These are phyloP conservation scores for Cantharis nigra DNA, from an alignment of 2,888 invertebrate species.

Conservation along the genomic window DNA sequence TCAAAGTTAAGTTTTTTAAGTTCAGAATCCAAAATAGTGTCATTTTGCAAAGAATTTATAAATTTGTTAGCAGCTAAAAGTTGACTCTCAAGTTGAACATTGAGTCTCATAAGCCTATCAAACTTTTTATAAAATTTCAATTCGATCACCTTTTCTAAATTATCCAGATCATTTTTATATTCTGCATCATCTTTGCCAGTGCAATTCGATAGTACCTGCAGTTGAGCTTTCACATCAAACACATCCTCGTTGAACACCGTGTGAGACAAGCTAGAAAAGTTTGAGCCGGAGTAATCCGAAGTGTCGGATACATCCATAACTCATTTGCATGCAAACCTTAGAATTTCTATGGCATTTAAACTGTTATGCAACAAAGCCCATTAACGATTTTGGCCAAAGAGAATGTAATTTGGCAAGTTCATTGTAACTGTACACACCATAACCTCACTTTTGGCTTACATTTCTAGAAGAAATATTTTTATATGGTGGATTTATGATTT, in stretches of 20 bases:
- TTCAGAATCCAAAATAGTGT: background rate
- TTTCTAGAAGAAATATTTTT: background rate
- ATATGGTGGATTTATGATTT: background rate
- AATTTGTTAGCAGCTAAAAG: conserved; percentile 13
- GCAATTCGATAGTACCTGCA: background rate
- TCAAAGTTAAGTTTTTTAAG: background rate
- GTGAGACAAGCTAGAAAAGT: background rate
- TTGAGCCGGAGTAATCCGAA: background rate
- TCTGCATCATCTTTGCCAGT: background rate
- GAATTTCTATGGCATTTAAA: background rate
- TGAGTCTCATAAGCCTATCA: conserved; percentile 15
- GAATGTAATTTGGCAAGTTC: background rate
- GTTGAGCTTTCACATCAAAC: background rate
- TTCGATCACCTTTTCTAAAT: conserved; percentile 18
- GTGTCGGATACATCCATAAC: background rate
- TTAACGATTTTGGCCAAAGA: background rate
- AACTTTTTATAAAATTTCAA: conserved; percentile 21
- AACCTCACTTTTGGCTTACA: background rate
- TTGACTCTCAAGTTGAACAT: conserved; percentile 19
- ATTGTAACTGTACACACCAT: background rate
- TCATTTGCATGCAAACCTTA: background rate
- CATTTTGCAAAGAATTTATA: conserved; percentile 2
- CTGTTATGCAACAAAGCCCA: background rate
- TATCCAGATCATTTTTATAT: conserved; percentile 22
- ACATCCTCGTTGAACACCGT: background rate